Evolutionary conservation across 2,888 invertebrate genomes (phyloP).

Genomic region (Trachelus iudaicus): DNA sequence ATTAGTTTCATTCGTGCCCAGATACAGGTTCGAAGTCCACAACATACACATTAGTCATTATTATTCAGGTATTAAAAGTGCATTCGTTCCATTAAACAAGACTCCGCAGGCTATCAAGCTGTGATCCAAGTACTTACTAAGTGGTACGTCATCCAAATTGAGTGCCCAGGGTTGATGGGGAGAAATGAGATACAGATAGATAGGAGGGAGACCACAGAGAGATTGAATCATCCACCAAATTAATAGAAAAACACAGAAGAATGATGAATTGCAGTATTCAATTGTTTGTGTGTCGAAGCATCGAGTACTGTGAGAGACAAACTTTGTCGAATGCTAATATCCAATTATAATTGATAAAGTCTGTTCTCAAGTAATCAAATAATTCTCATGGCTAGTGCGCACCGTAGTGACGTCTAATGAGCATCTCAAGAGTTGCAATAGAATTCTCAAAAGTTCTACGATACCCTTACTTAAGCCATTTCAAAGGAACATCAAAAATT

Average conservation of each 20-base stretch:
- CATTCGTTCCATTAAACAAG: neutral
- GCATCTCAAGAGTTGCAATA: neutral
- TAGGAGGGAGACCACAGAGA: conserved; percentile 48
- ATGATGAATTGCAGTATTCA: neutral
- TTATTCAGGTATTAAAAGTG: neutral
- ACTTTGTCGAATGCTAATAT: conserved; percentile 8
- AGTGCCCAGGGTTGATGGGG: conserved; percentile 41
- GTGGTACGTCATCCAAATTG: conserved; percentile 51
- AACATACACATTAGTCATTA: neutral
- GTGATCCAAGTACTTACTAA: conserved; percentile 61
- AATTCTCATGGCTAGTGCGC: neutral
- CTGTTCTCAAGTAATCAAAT: neutral
- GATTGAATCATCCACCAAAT: conserved; percentile 63
- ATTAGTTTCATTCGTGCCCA: neutral
- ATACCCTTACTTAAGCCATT: neutral
- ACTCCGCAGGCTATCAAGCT: conserved; percentile 30
- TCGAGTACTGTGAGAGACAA: neutral
- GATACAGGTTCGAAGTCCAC: neutral
- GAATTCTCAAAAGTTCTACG: neutral
- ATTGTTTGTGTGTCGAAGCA: neutral
- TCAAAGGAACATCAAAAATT: neutral
- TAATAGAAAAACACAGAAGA: conserved; percentile 47
- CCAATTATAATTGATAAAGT: neutral
- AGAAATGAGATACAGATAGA: conserved; percentile 39
- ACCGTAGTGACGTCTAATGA: neutral